These are phyloP conservation scores for Morphnarchus princeps DNA, from an alignment of 2,113 vertebrate species.

Conservation along the genomic window DNA sequence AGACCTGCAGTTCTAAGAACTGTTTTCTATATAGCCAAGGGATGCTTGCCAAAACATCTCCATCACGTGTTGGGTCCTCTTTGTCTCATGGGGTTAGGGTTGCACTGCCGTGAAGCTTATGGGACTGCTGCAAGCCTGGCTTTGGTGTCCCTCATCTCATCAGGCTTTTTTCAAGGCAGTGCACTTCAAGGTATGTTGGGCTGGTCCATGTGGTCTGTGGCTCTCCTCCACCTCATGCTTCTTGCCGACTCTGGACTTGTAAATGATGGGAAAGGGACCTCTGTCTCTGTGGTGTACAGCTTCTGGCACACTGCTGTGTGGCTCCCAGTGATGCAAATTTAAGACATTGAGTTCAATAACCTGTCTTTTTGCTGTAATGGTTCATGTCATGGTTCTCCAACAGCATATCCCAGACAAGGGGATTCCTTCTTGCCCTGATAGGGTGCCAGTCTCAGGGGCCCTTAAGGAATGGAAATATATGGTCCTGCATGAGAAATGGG, in stretches of 20 bases:
- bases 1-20: background rate
- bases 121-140: background rate
- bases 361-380: too few relatives aligned
- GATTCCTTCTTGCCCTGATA: background rate
- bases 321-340: background rate
- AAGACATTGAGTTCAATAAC: background rate
- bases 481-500: background rate
- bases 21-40: background rate
- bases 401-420: background rate
- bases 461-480: background rate
- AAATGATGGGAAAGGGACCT: background rate
- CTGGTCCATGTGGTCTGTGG: fast-evolving
- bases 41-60: background rate
- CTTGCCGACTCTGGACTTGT: background rate
- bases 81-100: background rate
- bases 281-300: too few relatives aligned
- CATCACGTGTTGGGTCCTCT: background rate
- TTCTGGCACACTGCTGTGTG: background rate
- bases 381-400: background rate
- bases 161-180: background rate
- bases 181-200: too few relatives aligned
- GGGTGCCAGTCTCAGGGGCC: too few relatives aligned
- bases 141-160: background rate
- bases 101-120: background rate
- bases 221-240: background rate